Evolutionary conservation across 2,113 vertebrate species (phyloP), one percentile per base, ranked within the genome.

Genomic region (Phylloscopus trochiloides): DNA sequence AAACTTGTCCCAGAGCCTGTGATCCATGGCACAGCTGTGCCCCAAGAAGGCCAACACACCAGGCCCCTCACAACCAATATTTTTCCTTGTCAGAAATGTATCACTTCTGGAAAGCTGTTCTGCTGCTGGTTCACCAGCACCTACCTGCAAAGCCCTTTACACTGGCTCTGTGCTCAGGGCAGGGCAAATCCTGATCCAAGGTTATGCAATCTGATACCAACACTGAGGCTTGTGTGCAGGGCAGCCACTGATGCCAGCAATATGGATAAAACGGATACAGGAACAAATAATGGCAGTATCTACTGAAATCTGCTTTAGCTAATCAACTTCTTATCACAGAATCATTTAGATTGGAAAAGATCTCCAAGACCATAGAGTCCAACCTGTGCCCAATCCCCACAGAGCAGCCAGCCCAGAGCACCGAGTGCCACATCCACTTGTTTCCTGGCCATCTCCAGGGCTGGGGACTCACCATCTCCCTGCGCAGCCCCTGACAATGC

Each of bases 251-350:
- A 81, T 74, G 67, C 21, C 26, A 54, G 45, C 77, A 91, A 18
- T 7, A 25, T 1, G 14, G 65, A 29, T 31, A 42, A 48, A 63
- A 45, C 0, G 0, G 28, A 57, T 20, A 48, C 1, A 52, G 3
- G 18, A 88, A 61, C 14, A 79, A 65, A 34, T 45, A 76, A 86
- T 2, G 14, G 47, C 59, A 79, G 1, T 3, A 80, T 18, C 59
- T 45, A 18, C n/a, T 22, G 52, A 80, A 86, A 88, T 45, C 75
- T 91, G 51, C 29, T 54, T 54, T 9, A 90, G 24, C 55, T 50
- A 61, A 85, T 38, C 74, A 43, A n/a, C 14, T 19, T 15, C 10
- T 50, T 28, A 48, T 22, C 71, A 62, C 34, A 43, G 20, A 76
- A 42, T 48, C 25, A 61, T 68, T 48, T 6, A 16, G 12, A 59